Base-by-base conservation (phyloP, 1,140 invertebrate genomes). In the Conus betulinus region DNA sequence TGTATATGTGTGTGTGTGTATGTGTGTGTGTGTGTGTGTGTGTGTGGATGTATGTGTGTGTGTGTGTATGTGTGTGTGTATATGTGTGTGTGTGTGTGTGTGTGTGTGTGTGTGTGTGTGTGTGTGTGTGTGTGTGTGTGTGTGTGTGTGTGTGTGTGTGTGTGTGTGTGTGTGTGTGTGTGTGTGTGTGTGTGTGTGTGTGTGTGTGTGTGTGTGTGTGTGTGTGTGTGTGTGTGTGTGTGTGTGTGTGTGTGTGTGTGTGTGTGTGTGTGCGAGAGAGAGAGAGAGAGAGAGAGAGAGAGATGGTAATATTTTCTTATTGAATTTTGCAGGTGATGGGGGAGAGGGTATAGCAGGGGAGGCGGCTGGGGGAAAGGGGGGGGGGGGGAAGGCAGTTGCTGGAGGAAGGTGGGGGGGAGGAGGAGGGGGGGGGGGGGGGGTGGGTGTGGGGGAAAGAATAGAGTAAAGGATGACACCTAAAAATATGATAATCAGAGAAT, bases 211-310 rank as follows among this genome's bases (percentile, higher is more conserved):
- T 81, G 78, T 81, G 78, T 53, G 39, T 81, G n/a, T 53, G n/a
- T 81, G 78, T 81, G n/a, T 8, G 71, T 51, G 25, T 60, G 81
- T 81, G 84, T 84, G 76, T 71, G 25, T 76, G 52, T 63, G 78
- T 20, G n/a, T 53, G n/a, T 87, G 17, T 85, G 88, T 60, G 82
- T 82, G 53, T 91, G 90, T 90, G 74, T 52, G 17, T 63, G 88
- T 63, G n/a, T 82, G 63, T 71, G 76, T 81, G 11, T 55, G 52
- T 55, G 20, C 23, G 67, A 20, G n/a, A n/a, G 57, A 10, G 57
- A 10, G 57, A 39, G 39, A 1, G 39, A 39, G 39, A 39, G 39
- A 39, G 39, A 39, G 39, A 39, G 39, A 39, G 39, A 39, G 39
- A 39, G 39, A 39, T 0, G 39, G 39, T 39, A 39, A 39, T 39